Base-by-base conservation (phyloP, 1,140 invertebrate genomes). In the Paracyclopina nana region DNA sequence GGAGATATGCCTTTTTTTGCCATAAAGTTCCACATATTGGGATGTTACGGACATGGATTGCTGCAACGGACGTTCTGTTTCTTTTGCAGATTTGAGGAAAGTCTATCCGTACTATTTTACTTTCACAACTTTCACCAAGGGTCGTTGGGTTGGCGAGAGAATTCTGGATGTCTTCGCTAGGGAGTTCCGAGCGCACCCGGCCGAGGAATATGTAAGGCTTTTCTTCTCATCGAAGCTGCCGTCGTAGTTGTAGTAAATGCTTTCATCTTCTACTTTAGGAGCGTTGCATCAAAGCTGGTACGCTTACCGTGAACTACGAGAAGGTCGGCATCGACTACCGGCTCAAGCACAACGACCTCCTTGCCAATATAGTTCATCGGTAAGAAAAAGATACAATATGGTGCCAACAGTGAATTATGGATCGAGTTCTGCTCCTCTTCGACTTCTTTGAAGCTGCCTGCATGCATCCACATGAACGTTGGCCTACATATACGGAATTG, bases 41-140 rank as follows among this genome's bases (percentile, higher is more conserved):
- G n/a, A n/a, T n/a, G n/a, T n/a, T n/a, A n/a, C n/a, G n/a, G n/a
- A n/a, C n/a, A n/a, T n/a, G n/a, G n/a, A n/a, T n/a, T n/a, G n/a
- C n/a, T n/a, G n/a, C n/a, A n/a, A n/a, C n/a, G n/a, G n/a, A n/a
- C n/a, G n/a, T n/a, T 30, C 8, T 30, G 8, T 8, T 30, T 30
- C 53, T 55, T 64, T 64, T 67, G 27, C 69, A 94, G 90, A 88
- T 56, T 72, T 98, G 46, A 73, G 94, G 51, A 96, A 98, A 73
- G 91, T 98, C 0, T 91, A 94, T 64, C 94, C 94, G 0, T 99
- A 99, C 69, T 90, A 90, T 65, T 96, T 88, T 68, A 88, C 82
- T 11, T 98, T 95, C 67, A 86, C 82, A 41, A 91, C 90, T 8
- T 91, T 90, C 68, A 90, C 85, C 11, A 98, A 98, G 70, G 87